A percentile compares a stretch with the other conserved stretches of the same genome.
These are phyloP conservation scores for Andrena praecox DNA, from an alignment of 2,888 invertebrate species.

Conservation along the genomic window DNA sequence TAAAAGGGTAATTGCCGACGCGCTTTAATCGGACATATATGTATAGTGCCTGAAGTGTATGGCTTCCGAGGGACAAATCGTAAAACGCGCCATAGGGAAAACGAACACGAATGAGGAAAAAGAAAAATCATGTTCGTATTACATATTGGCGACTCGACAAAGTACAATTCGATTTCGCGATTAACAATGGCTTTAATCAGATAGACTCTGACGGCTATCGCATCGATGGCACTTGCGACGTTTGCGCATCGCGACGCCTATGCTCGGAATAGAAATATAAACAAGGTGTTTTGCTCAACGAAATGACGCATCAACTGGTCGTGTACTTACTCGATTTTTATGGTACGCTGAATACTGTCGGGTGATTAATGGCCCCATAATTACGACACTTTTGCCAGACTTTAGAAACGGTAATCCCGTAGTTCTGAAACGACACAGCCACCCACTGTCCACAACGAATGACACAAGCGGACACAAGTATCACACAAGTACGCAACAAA, in stretches of 20 bases:
- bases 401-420: conserved; percentile 17
- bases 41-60: neutral
- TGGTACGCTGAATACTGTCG: conserved; percentile 62
- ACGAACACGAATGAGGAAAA: neutral
- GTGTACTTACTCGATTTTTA: conserved; percentile 69
- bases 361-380: conserved; percentile 65
- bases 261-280: conserved; percentile 7
- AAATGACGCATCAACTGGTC: neutral
- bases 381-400: conserved; percentile 41
- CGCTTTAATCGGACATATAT: neutral
- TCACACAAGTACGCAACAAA: conserved; percentile 5
- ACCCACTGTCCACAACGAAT: conserved; percentile 14
- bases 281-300: conserved; percentile 1
- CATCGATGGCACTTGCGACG: neutral
- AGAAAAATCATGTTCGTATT: neutral
- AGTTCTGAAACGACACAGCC: conserved; percentile 11
- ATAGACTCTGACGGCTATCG: neutral
- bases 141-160: neutral
- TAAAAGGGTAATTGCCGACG: neutral
- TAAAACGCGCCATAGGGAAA: neutral
- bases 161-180: too few relatives aligned
- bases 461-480: neutral
- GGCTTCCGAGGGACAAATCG: neutral
- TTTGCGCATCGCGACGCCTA: neutral
- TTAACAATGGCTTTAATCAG: neutral